Evolutionary conservation across 2,888 invertebrate genomes (phyloP).

Genomic region (Amblyteles armatorius): DNA sequence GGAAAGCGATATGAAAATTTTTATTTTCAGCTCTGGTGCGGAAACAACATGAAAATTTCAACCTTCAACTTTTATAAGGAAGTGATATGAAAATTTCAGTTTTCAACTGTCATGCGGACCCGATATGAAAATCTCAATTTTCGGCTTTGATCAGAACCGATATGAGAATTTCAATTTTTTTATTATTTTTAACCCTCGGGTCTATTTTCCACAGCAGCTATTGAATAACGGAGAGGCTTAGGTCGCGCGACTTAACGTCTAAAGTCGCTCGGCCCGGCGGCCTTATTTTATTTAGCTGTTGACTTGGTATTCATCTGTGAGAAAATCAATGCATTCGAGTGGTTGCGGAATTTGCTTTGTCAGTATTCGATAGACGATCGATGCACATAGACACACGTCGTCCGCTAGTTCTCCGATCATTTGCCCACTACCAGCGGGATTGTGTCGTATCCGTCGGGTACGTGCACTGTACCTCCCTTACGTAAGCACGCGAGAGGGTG

Average conservation of each 20-base stretch:
- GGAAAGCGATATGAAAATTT: too few relatives aligned
- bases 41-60: too few relatives aligned
- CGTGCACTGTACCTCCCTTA: neutral
- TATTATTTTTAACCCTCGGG: too few relatives aligned
- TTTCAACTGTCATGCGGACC: too few relatives aligned
- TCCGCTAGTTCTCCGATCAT: constrained; percentile 1
- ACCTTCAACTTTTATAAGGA: too few relatives aligned
- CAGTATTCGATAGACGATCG: constrained; percentile 44
- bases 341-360: constrained; percentile 57
- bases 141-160: too few relatives aligned
- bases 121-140: too few relatives aligned
- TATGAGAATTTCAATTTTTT: too few relatives aligned
- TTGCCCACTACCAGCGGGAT: neutral
- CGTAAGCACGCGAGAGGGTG: constrained; percentile 12
- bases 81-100: too few relatives aligned
- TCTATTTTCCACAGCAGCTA: neutral
- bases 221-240: neutral
- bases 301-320: constrained; percentile 8
- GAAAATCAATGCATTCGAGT: constrained; percentile 62
- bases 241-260: neutral
- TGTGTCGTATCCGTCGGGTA: neutral
- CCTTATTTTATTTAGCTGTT: neutral
- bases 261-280: neutral
- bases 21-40: too few relatives aligned
- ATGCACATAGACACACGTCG: constrained; percentile 11